Evolutionary conservation across 2,888 invertebrate species (phyloP).

Genomic region (Acanthosepion lycidas): DNA sequence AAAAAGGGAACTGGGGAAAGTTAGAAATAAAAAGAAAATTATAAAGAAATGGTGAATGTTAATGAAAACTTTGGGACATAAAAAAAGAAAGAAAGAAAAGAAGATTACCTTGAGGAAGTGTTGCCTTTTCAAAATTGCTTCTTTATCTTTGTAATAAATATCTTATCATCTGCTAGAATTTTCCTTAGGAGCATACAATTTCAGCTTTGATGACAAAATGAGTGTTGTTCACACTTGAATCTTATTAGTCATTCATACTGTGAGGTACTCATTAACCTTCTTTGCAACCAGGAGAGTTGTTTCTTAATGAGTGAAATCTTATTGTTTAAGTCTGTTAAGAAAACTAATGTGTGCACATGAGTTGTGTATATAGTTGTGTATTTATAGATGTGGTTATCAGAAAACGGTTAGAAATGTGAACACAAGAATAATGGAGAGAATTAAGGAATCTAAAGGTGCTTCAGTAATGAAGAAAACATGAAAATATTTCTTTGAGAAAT

Average conservation of each 20-base stretch:
- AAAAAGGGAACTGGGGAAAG: neutral
- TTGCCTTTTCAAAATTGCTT: conserved; percentile 17
- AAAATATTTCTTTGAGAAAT: conserved; percentile 12
- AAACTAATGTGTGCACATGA: neutral
- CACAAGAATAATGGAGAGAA: neutral
- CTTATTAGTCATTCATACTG: neutral
- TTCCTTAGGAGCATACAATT: neutral
- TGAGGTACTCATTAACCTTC: conserved; percentile 10
- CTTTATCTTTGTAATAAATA: conserved; percentile 23
- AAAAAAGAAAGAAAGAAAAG: neutral
- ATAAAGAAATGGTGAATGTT: neutral
- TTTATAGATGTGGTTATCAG: neutral
- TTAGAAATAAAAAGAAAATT: neutral
- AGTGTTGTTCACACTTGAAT: conserved; percentile 5
- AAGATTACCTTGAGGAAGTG: neutral
- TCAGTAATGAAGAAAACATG: neutral
- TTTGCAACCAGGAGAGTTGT: neutral
- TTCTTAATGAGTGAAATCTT: neutral
- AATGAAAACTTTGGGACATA: conserved; percentile 6
- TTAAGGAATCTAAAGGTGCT: neutral
- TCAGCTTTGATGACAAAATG: neutral
- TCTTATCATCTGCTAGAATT: conserved; percentile 22
- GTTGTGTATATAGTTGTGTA: neutral
- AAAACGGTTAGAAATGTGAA: neutral
- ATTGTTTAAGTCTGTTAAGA: conserved; percentile 14